These are phyloP conservation scores for Agonopterix subpropinquella DNA, from an alignment of 2,888 invertebrate species.

Conservation along the genomic window DNA sequence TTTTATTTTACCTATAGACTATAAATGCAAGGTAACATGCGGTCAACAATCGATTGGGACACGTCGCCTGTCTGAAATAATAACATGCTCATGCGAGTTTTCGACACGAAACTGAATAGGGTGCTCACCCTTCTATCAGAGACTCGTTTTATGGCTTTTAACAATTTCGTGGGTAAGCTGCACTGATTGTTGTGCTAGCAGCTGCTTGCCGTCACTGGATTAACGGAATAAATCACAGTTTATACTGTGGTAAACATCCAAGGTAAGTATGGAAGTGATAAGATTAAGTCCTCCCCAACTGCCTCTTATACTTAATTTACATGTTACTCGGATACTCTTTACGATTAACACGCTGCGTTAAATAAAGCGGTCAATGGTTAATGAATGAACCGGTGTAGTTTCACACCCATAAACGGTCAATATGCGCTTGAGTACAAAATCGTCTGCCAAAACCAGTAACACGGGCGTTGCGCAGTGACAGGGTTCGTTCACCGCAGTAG, in stretches of 20 bases:
- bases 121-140: slow-evolving; percentile 64
- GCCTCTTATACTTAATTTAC: neutral
- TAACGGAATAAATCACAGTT: slow-evolving; percentile 49
- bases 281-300: slow-evolving; percentile 20
- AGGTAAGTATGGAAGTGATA: slow-evolving; percentile 39
- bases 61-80: slow-evolving; percentile 59
- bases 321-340: neutral
- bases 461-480: slow-evolving; percentile 48
- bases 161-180: slow-evolving; percentile 70
- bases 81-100: slow-evolving; percentile 45
- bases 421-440: slow-evolving; percentile 39
- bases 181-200: slow-evolving; percentile 66
- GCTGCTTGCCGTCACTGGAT: slow-evolving; percentile 60
- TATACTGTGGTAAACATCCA: slow-evolving; percentile 25
- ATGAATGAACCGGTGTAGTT: slow-evolving; percentile 44
- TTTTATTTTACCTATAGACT: neutral
- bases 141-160: slow-evolving; percentile 74
- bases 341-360: neutral
- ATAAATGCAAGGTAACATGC: slow-evolving; percentile 11
- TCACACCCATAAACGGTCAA: slow-evolving; percentile 56
- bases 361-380: slow-evolving; percentile 5
- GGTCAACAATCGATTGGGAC: slow-evolving; percentile 46
- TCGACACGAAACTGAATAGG: slow-evolving; percentile 62
- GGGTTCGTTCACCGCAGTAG: slow-evolving; percentile 68
- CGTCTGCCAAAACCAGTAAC: slow-evolving; percentile 63